phyloP scores from a whole-genome alignment of 2,797 vertebrate genomes.

The Hippoglossus hippoglossus region DNA sequence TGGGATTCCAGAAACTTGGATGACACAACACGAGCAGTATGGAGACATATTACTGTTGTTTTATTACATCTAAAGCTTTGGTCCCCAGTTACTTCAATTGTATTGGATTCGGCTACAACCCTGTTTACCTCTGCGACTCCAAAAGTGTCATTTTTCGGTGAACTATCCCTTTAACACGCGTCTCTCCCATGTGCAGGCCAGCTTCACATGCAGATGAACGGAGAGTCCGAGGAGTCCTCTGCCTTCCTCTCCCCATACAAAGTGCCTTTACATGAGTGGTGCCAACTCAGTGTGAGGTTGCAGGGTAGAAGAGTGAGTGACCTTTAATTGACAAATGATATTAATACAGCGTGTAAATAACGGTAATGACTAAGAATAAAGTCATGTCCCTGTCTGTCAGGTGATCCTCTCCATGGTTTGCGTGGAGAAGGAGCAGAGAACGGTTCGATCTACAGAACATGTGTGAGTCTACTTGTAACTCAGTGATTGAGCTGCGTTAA shows the following conservation, averaged over 20 bases:
- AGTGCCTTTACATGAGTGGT: conserved; percentile 82
- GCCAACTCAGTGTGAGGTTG: conserved; percentile 75
- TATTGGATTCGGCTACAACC: too few relatives aligned
- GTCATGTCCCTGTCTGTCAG: conserved; percentile 56
- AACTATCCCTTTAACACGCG: too few relatives aligned
- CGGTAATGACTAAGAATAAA: background rate
- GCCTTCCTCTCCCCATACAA: conserved; percentile 76
- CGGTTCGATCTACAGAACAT: conserved; percentile 43
- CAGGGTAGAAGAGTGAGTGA: conserved; percentile 72
- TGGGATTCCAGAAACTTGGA: too few relatives aligned
- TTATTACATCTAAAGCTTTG: too few relatives aligned
- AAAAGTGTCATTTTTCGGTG: too few relatives aligned
- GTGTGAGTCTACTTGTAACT: conserved; percentile 64
- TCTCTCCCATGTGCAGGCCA: conserved; percentile 66
- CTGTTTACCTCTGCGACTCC: too few relatives aligned
- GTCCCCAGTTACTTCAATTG: too few relatives aligned
- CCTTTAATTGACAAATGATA: background rate
- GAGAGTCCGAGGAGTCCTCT: conserved; percentile 54
- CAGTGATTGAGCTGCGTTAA: background rate
- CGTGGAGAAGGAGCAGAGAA: conserved; percentile 40
- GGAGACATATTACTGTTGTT: too few relatives aligned
- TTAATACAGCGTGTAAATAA: background rate
- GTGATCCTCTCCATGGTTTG: conserved; percentile 76
- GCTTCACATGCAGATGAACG: conserved; percentile 82
- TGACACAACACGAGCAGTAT: too few relatives aligned